Evolutionary conservation across 2,888 invertebrate genomes (phyloP), one percentile per base, ranked within the genome.

Genomic region (Amblyjoppa proteus): DNA sequence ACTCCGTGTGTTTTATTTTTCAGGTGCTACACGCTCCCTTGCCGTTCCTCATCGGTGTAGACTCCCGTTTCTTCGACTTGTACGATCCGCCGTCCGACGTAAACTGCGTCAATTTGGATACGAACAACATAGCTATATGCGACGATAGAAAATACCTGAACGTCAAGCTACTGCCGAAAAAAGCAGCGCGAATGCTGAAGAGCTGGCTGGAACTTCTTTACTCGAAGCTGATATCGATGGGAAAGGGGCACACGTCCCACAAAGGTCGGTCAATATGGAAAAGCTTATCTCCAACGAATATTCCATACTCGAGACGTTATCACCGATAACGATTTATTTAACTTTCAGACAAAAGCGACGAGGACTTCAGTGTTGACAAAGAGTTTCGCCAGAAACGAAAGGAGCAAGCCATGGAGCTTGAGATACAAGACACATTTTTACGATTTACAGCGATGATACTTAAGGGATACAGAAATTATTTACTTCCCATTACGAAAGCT

Each of bases 71-170:
- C 95, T 99, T 99, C 94, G 99, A 99, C 94, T 95, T 99, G 51
- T 99, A 98, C 93, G 98, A 99, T 93, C 99, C 99, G 41, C 99
- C 99, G 41, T 95, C 97, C 20, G 99, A 99, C 94, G 99, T 99
- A 9, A 99, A 98, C 73, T 99, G 99, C 94, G 97, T 99, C 71
- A 99, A 99, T 95, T 95, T 99, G 92, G 99, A 99, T 93, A 99
- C 99, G 0, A 98, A 98, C 93, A 98, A 98, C 90, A 98, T 99
- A 87, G 98, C 98, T 86, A 96, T 98, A 88, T 98, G 98, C 92
- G 99, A 99, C 92, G 97, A 98, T 81, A 98, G 98, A 93, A 96
- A 97, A 89, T 96, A 97, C 93, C 95, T 98, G 90, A 97, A 96
- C 80, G 94, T 96, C 2, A 98, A 98, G 94, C 92, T 98, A 81